phyloP scores from a whole-genome alignment of 2,888 invertebrate genomes.

The Philhelius pedissequus region DNA sequence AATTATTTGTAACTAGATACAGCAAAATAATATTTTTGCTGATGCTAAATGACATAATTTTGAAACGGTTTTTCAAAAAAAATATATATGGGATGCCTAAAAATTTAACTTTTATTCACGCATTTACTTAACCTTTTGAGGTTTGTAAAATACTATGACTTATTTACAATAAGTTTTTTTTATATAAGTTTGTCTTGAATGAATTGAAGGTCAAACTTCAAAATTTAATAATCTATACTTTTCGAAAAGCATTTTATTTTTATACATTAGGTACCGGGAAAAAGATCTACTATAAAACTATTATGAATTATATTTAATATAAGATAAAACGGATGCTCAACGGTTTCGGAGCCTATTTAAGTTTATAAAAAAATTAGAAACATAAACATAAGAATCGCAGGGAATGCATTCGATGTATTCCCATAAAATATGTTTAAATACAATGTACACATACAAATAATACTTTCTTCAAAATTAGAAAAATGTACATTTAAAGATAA shows the following conservation, averaged over 20 bases:
- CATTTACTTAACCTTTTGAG: not conserved
- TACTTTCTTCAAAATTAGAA: constrained; percentile 71
- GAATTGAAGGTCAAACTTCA: not conserved
- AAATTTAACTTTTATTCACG: not conserved
- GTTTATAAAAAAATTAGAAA: constrained; percentile 47
- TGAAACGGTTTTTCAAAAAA: not conserved
- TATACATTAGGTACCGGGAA: constrained; percentile 28
- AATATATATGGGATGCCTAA: not conserved
- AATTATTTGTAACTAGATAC: not conserved
- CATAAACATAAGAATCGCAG: constrained; percentile 40
- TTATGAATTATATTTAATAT: constrained; percentile 59
- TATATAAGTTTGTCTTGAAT: not conserved
- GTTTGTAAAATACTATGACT: not conserved
- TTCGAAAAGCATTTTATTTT: constrained; percentile 22
- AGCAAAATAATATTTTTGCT: not conserved
- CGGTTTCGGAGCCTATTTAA: constrained; percentile 78
- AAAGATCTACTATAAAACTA: constrained; percentile 50
- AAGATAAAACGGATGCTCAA: constrained; percentile 75
- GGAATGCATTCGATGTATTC: constrained; percentile 47
- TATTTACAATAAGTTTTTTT: not conserved
- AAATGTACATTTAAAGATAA: constrained; percentile 65
- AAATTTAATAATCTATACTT: constrained; percentile 3
- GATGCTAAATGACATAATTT: not conserved
- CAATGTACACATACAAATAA: constrained; percentile 36
- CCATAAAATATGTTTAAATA: constrained; percentile 42